Evolutionary conservation across 2,797 vertebrate species (phyloP), one percentile per base, ranked within the genome.

Genomic region (Melanotaenia boesemani): DNA sequence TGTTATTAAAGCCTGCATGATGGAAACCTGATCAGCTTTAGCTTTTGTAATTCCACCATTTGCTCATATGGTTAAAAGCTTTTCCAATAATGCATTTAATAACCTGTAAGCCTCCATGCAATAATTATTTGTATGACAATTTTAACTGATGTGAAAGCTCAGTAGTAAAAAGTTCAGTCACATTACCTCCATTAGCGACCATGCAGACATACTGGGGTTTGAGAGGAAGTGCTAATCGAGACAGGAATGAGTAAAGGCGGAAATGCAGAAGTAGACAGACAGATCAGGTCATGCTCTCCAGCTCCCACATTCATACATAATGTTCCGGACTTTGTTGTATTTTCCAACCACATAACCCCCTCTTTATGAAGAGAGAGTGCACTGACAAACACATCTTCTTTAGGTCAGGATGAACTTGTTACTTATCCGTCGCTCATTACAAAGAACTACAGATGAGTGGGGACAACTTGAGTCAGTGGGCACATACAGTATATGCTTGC

Each of bases 301-400:
- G 71, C 81, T 80, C 81, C 86, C 70, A 82, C 80, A 46, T 80
- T 87, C 52, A 72, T 72, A 86, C 26, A 63, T 72, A 83, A 83
- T 10, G 68, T 73, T 68, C 13, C 70, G n/a, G 52, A 46, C 70
- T 81, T 68, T 72, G 67, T 69, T 67, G 74, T 70, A 64, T 83
- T 85, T 91, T 88, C 81, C 87, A 77, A 80, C 83, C 86, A 82
- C 85, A 72, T 52, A 59, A 36, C 28, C 55, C 61, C 54, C 57
- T 54, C 26, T 10, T 60, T 30, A 7, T 50, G 32, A 13, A 77
- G 39, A 60, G n/a, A 15, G 2, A 2, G 12, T 63, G 16, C 16
- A 39, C 63, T 58, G 68, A 79, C 63, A 76, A 79, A 74, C 66
- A 36, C 55, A 66, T 55, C 59, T 64, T 55, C 78, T 77, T 62